These are phyloP conservation scores for Mesocricetus auratus DNA, from an alignment of 2,113 vertebrate genomes.

Conservation along the genomic window DNA sequence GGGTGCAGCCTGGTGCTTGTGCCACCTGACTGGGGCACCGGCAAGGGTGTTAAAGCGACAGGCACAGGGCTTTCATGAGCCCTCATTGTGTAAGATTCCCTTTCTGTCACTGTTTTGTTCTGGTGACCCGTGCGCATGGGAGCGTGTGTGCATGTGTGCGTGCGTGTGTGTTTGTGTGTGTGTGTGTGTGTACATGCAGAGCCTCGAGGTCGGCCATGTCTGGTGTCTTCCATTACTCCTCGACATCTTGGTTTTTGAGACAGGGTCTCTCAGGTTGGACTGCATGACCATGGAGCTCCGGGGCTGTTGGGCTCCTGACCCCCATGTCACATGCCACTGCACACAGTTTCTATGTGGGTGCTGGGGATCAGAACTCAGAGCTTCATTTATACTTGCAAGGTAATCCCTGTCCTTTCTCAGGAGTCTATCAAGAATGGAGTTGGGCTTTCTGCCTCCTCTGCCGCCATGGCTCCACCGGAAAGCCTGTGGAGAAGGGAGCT, in stretches of 20 bases:
- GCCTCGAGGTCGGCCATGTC: background rate
- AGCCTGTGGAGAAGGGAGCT: background rate
- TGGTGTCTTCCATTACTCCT: background rate
- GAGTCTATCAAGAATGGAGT: background rate
- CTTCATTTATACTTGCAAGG: background rate
- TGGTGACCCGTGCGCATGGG: background rate
- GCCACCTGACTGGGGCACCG: background rate
- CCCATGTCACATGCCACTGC: background rate
- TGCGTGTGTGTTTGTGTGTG: rapidly evolving
- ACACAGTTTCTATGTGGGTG: background rate
- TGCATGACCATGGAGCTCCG: background rate
- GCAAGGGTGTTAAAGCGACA: background rate
- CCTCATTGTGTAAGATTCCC: background rate
- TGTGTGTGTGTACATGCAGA: background rate
- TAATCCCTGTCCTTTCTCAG: background rate
- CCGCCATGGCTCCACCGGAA: background rate
- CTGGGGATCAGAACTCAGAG: background rate
- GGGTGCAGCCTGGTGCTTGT: background rate
- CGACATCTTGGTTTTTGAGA: background rate
- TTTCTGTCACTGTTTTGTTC: background rate
- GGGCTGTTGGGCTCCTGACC: background rate
- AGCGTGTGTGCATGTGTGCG: background rate
- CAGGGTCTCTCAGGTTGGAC: background rate
- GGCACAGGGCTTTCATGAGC: background rate
- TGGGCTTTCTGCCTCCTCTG: background rate